Percentiles rank a stretch among this genome's conserved stretches.
phyloP scores from a whole-genome alignment of 2,113 vertebrate species.

The Microcebus griseorufus region DNA sequence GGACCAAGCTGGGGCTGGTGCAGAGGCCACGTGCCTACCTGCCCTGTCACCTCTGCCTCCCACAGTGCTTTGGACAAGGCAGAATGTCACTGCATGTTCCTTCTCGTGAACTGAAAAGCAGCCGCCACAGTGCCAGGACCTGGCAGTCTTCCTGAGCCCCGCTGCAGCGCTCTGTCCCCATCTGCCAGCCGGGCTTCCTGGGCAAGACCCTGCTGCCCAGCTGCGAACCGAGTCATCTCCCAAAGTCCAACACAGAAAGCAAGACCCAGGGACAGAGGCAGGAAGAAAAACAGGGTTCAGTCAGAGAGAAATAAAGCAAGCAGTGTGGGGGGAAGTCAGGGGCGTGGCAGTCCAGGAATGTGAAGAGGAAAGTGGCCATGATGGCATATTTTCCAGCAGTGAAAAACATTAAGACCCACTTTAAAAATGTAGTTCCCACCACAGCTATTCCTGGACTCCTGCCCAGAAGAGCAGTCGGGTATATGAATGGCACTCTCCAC shows the following conservation, averaged over 20 bases:
- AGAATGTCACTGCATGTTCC: rapidly evolving
- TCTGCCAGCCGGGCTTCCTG: conserved; percentile 1
- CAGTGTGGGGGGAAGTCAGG: conserved; percentile 49
- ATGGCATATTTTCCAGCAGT: conserved; percentile 81
- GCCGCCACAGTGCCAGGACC: background rate
- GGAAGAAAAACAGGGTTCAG: conserved; percentile 53
- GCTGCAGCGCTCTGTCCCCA: background rate
- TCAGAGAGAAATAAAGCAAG: conserved; percentile 59
- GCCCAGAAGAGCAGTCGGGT: conserved; percentile 73
- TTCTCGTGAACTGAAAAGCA: background rate
- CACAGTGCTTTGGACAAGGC: background rate
- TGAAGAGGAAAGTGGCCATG: conserved; percentile 71
- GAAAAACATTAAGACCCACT: conserved; percentile 80
- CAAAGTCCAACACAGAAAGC: background rate
- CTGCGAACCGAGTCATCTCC: background rate
- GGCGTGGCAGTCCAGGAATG: conserved; percentile 66
- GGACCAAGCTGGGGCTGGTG: background rate
- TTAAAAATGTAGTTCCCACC: conserved; percentile 78
- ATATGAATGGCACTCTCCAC: conserved; percentile 67
- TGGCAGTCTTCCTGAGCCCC: background rate
- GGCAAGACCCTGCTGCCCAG: background rate
- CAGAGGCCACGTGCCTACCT: background rate
- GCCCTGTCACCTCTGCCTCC: background rate
- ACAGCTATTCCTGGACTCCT: conserved; percentile 78
- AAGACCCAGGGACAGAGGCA: background rate